Conservation (phyloP, 2,888 invertebrate species). For the Hirtodrosophila confusa region DNA sequence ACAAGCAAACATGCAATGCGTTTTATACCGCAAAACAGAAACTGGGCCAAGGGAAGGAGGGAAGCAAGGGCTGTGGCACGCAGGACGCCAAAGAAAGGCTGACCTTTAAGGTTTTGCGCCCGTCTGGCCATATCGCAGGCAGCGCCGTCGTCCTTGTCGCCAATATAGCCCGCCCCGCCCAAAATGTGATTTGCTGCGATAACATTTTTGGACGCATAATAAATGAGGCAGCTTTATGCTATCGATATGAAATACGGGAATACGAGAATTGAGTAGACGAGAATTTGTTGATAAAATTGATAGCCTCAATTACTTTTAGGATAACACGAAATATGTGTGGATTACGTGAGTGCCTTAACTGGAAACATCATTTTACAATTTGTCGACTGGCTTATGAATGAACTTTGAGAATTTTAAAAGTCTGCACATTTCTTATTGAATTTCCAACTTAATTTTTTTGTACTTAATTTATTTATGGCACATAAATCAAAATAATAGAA, state of each 20-base stretch:
- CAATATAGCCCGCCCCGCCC: slow-evolving; percentile 11
- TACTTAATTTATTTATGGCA: too few relatives aligned
- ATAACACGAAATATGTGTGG: slow-evolving; percentile 31
- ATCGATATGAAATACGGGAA: slow-evolving; percentile 65
- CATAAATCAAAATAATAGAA: too few relatives aligned
- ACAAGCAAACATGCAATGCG: slow-evolving; percentile 71
- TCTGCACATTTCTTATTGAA: too few relatives aligned
- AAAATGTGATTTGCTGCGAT: slow-evolving; percentile 32
- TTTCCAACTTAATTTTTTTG: too few relatives aligned
- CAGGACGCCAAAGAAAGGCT: slow-evolving; percentile 28
- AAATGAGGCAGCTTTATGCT: slow-evolving; percentile 59
- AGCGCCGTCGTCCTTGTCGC: slow-evolving; percentile 8
- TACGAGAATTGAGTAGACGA: slow-evolving; percentile 35
- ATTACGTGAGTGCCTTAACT: slow-evolving; percentile 9
- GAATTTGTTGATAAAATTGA: slow-evolving; percentile 53
- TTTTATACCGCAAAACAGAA: slow-evolving; percentile 44
- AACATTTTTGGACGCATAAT: slow-evolving; percentile 59
- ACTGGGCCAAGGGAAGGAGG: neutral
- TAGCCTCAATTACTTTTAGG: slow-evolving; percentile 58
- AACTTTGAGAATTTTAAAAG: too few relatives aligned
- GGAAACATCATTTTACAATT: slow-evolving; percentile 39
- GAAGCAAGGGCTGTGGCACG: too few relatives aligned
- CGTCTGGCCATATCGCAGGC: slow-evolving; percentile 27
- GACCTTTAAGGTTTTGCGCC: slow-evolving; percentile 34
- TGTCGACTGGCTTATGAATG: slow-evolving; percentile 1